Percentiles rank a stretch among this genome's conserved stretches.
Evolutionary conservation across 1,140 invertebrate genomes (phyloP).

Genomic region (Orchestia grillus): DNA sequence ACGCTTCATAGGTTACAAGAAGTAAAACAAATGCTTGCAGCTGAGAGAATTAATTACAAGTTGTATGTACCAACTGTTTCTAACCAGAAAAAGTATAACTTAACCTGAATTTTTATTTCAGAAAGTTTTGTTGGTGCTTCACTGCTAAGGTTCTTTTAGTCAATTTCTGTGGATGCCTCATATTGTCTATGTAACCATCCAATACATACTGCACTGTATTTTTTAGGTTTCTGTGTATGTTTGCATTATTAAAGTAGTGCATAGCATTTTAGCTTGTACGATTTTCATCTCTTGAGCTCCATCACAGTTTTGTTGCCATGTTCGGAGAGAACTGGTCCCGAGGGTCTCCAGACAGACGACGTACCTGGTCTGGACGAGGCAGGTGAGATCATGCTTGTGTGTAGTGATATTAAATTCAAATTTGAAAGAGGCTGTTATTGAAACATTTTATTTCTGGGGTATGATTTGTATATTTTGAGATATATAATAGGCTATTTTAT

Average conservation of each 20-base stretch:
- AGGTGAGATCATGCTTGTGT: not conserved
- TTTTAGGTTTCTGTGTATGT: not conserved
- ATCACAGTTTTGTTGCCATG: not conserved
- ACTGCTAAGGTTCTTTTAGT: no score
- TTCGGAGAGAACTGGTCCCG: slow-evolving; percentile 49
- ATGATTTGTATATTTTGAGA: not conserved
- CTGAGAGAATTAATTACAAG: no score
- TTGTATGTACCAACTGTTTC: no score
- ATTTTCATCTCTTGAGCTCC: not conserved
- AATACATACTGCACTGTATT: not conserved
- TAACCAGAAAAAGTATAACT: no score
- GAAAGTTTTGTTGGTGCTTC: no score
- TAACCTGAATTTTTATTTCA: no score
- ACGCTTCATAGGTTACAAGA: no score
- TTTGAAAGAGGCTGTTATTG: not conserved
- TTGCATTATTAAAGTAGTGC: not conserved
- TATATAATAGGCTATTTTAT: not conserved
- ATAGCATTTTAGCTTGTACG: no score
- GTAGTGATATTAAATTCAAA: no score
- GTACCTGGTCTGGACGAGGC: not conserved
- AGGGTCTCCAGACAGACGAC: slow-evolving; percentile 5
- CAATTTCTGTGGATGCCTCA: not conserved
- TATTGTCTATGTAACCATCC: not conserved
- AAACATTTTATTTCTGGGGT: not conserved
- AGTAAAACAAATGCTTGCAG: no score